Evolutionary conservation across 2,797 vertebrate genomes (phyloP).

Genomic region (Arvicola amphibius): DNA sequence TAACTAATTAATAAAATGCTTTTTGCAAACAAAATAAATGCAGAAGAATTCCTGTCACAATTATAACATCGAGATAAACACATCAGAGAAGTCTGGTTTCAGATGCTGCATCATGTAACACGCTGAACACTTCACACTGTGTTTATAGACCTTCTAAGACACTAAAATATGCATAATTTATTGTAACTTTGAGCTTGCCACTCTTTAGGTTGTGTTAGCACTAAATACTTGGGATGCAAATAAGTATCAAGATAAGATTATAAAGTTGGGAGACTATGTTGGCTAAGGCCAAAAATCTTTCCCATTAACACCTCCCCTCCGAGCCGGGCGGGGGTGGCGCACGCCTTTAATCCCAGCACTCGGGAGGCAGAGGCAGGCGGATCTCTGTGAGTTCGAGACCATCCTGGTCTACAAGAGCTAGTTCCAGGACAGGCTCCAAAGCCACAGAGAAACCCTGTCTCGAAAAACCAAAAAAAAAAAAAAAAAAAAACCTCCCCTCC

Average conservation of each 20-base stretch:
- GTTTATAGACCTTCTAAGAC: conserved; percentile 75
- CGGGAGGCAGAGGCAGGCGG: no score
- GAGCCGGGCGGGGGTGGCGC: no score
- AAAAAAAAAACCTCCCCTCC: no score
- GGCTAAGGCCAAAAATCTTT: conserved; percentile 43
- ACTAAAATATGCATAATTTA: conserved; percentile 76
- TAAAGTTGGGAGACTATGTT: conserved; percentile 43
- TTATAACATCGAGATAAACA: conserved; percentile 70
- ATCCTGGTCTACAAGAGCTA: no score
- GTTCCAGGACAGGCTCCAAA: no score
- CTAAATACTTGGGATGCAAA: conserved; percentile 60
- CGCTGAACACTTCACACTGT: conserved; percentile 71
- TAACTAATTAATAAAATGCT: conserved; percentile 76
- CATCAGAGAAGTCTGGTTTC: conserved; percentile 79
- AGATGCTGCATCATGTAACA: conserved; percentile 74
- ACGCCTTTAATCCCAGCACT: no score
- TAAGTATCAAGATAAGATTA: conserved; percentile 70
- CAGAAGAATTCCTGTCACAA: conserved; percentile 62
- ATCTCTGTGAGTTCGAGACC: no score
- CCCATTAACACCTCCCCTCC: not conserved
- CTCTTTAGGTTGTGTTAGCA: conserved; percentile 63
- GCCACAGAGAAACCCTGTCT: no score
- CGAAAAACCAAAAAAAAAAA: no score
- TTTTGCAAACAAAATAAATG: conserved; percentile 77
- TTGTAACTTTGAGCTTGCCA: conserved; percentile 71